Conservation (phyloP, 2,113 vertebrate genomes). For the Aramus guarauna region DNA sequence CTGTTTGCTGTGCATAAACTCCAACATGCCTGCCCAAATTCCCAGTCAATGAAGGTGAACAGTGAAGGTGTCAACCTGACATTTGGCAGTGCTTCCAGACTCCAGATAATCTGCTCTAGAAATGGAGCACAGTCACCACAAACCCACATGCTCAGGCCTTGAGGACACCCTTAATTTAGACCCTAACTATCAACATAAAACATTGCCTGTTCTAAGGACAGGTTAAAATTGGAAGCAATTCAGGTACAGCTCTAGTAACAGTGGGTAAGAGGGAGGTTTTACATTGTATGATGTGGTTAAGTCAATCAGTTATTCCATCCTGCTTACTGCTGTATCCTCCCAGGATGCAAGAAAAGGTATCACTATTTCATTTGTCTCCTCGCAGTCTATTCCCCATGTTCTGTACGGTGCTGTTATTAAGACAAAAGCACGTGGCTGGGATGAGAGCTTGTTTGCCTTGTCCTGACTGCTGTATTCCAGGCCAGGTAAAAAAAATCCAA, state of each 20-base stretch:
- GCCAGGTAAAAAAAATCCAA: neutral
- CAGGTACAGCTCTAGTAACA: neutral
- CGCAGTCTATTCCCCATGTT: neutral
- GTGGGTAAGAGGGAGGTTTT: neutral
- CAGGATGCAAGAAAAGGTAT: neutral
- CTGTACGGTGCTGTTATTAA: neutral
- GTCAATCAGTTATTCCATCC: neutral
- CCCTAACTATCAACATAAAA: neutral
- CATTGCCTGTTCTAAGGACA: neutral
- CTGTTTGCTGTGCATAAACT: neutral
- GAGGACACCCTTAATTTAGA: neutral
- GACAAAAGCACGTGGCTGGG: neutral
- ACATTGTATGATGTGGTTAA: neutral
- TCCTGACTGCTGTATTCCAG: neutral
- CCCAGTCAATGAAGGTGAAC: neutral
- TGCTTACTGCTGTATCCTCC: neutral
- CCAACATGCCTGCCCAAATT: neutral
- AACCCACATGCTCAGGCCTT: neutral
- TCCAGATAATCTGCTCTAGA: neutral
- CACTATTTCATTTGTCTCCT: neutral
- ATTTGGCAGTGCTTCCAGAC: neutral
- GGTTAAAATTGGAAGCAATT: neutral
- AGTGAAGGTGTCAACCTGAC: neutral
- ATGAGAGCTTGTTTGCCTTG: neutral
- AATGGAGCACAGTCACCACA: neutral